Conservation (phyloP, 2,113 vertebrate genomes). For the Cygnus buccinator region DNA sequence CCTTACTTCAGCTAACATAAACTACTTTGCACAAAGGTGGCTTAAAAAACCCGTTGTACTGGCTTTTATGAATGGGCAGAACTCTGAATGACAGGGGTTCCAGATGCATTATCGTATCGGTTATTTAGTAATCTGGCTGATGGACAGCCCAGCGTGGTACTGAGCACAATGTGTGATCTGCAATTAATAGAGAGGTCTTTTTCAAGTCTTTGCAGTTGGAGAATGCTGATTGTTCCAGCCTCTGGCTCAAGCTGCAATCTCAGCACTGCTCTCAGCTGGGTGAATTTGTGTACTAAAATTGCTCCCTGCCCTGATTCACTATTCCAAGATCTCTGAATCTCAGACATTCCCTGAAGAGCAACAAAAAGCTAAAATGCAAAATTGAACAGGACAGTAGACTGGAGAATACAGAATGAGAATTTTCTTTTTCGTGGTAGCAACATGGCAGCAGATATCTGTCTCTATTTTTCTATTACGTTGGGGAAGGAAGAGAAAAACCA, state of each 20-base stretch:
- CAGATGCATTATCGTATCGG: neutral
- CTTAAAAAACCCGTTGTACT: neutral
- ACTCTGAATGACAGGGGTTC: neutral
- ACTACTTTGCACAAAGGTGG: neutral
- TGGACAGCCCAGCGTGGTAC: neutral
- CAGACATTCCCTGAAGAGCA: neutral
- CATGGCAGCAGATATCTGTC: neutral
- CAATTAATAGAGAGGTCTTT: conserved; percentile 20
- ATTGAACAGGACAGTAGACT: neutral
- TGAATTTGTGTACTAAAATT: neutral
- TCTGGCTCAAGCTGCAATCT: neutral
- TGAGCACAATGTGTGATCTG: neutral
- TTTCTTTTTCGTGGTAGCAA: neutral
- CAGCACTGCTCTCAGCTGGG: fast-evolving
- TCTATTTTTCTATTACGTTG: neutral
- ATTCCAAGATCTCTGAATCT: neutral
- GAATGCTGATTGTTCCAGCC: neutral
- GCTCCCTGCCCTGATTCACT: neutral
- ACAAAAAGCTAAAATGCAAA: neutral
- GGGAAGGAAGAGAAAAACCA: neutral
- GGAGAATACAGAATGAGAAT: neutral
- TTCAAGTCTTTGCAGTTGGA: neutral
- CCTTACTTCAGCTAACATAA: neutral
- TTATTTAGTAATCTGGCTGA: neutral
- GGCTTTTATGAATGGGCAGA: neutral